phyloP scores from a whole-genome alignment of 2,113 vertebrate species.

The Aix galericulata region DNA sequence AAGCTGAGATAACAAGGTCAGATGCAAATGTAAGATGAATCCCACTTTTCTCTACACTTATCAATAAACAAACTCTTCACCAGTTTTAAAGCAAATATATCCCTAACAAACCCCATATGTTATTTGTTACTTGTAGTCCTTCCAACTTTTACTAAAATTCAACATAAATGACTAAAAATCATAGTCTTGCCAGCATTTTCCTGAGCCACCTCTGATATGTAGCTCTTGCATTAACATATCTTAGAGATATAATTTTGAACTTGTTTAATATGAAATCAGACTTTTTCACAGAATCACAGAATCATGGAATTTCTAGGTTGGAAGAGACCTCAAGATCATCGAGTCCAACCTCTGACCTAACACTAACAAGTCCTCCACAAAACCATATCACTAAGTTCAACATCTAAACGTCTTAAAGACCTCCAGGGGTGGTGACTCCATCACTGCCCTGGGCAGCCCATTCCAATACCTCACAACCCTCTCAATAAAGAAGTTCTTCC shows the following conservation, averaged over 20 bases:
- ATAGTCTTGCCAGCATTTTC: neutral
- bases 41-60: neutral
- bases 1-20: neutral
- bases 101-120: neutral
- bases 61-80: neutral
- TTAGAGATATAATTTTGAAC: neutral
- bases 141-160: neutral
- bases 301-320: too few species aligned
- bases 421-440: too few species aligned
- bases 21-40: neutral
- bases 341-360: too few species aligned
- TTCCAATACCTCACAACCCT: too few species aligned
- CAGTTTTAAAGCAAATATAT: neutral
- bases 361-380: too few species aligned
- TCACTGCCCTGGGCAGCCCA: too few species aligned
- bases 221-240: neutral
- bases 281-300: neutral
- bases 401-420: too few species aligned
- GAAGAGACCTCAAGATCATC: too few species aligned
- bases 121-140: neutral
- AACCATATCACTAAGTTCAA: too few species aligned
- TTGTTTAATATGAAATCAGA: neutral
- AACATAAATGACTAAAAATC: neutral
- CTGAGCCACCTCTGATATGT: neutral
- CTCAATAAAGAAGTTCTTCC: too few species aligned